phyloP scores from a whole-genome alignment of 2,113 vertebrate species.

The Abramis brama region DNA sequence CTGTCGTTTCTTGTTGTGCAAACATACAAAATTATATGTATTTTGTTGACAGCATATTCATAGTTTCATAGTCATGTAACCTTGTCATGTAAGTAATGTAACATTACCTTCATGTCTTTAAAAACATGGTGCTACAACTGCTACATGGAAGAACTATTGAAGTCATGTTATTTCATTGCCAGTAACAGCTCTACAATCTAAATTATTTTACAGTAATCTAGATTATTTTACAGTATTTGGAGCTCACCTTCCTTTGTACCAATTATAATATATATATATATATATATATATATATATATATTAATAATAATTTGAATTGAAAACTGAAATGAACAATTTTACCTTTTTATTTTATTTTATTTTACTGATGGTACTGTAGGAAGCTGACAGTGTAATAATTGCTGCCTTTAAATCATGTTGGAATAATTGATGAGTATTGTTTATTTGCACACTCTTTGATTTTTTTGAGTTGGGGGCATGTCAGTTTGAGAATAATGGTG shows the following conservation, averaged over 20 bases:
- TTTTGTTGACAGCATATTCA: slow-evolving; percentile 29
- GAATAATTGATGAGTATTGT: background rate
- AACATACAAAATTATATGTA: slow-evolving; percentile 59
- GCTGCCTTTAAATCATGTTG: background rate
- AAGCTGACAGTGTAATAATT: background rate
- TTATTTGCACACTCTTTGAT: background rate
- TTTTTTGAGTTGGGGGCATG: background rate
- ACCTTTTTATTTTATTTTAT: background rate
- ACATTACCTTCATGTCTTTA: background rate
- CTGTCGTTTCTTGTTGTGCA: slow-evolving; percentile 59
- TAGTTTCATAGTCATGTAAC: background rate
- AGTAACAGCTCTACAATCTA: background rate
- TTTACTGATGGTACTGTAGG: background rate
- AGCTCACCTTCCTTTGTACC: background rate
- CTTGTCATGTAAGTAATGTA: background rate
- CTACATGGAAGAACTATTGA: background rate
- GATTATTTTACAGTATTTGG: slow-evolving; percentile 16
- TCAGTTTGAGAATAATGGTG: background rate
- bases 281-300: no score
- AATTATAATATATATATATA: no score
- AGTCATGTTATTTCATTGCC: background rate
- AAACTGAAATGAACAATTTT: background rate
- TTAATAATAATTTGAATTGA: background rate
- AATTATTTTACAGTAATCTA: slow-evolving; percentile 15
- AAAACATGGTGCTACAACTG: background rate